Conservation (phyloP, 2,113 vertebrate genomes). For the Hippocampus guttulatus region DNA sequence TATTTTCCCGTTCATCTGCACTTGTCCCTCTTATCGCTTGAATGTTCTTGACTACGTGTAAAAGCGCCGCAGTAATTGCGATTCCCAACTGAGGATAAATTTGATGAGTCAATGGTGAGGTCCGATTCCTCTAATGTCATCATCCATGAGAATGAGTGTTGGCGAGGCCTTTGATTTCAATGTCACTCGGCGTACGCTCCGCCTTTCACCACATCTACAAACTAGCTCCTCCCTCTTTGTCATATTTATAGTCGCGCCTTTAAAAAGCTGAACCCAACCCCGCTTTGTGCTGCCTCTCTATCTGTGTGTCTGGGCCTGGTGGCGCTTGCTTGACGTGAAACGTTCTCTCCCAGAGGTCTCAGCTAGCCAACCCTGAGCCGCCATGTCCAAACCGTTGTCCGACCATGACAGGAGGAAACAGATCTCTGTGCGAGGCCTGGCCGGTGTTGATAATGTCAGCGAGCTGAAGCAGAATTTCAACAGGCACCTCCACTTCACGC, state of each 20-base stretch:
- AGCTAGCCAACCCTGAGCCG: slow-evolving; percentile 32
- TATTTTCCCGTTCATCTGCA: neutral
- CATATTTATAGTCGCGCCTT: slow-evolving; percentile 60
- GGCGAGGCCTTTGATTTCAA: slow-evolving; percentile 1
- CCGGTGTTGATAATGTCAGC: slow-evolving; percentile 82
- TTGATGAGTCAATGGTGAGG: neutral
- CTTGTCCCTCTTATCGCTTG: neutral
- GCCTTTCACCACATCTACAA: slow-evolving; percentile 22
- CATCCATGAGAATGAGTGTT: neutral
- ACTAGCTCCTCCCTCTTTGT: slow-evolving; percentile 55
- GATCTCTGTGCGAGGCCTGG: slow-evolving; percentile 86
- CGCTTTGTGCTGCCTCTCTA: slow-evolving; percentile 27
- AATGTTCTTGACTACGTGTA: neutral
- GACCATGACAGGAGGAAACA: slow-evolving; percentile 83
- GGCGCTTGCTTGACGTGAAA: slow-evolving; percentile 27
- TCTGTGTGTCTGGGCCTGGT: slow-evolving; percentile 33
- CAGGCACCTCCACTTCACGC: slow-evolving; percentile 85
- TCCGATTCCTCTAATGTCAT: neutral
- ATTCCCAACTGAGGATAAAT: neutral
- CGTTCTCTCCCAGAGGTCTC: slow-evolving; percentile 35
- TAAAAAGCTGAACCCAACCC: slow-evolving; percentile 51
- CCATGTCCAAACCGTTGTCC: slow-evolving; percentile 82
- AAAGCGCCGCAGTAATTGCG: neutral
- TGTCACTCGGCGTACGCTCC: slow-evolving; percentile 7
- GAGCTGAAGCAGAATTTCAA: slow-evolving; percentile 87